phyloP scores from a whole-genome alignment of 2,113 vertebrate species.

The Indicator maculatus region DNA sequence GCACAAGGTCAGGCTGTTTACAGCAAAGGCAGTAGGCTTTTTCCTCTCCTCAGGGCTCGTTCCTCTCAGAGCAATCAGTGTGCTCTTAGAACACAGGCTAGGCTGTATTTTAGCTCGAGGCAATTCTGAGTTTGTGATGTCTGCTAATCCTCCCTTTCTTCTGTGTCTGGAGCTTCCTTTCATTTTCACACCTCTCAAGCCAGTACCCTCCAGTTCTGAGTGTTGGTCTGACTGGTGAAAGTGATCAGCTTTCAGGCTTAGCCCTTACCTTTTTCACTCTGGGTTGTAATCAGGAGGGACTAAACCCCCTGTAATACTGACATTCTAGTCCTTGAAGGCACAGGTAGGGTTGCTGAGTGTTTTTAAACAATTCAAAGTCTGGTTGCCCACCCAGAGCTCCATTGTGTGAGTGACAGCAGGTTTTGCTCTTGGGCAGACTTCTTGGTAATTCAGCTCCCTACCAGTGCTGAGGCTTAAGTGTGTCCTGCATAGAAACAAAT shows the following conservation, averaged over 20 bases:
- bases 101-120: not conserved
- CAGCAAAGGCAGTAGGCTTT: not conserved
- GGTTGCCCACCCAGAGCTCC: not conserved
- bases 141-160: not conserved
- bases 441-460: not conserved
- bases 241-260: not conserved
- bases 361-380: not conserved
- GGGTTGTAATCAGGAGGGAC: not conserved
- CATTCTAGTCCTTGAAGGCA: not conserved
- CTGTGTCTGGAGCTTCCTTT: not conserved
- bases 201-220: not conserved
- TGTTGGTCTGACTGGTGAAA: not conserved
- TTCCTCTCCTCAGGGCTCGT: not conserved
- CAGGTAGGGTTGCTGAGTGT: not conserved
- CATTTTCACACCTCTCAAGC: not conserved
- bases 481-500: not conserved
- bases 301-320: fast-evolving
- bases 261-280: not conserved
- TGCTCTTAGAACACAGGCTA: not conserved
- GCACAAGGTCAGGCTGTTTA: not conserved
- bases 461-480: not conserved
- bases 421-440: not conserved
- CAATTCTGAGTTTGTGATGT: not conserved
- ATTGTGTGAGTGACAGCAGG: not conserved
- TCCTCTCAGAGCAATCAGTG: not conserved